Evolutionary conservation across 2,797 vertebrate genomes (phyloP), one percentile per base, ranked within the genome.

Genomic region (Ctenochaetus hawaiiensis): DNA sequence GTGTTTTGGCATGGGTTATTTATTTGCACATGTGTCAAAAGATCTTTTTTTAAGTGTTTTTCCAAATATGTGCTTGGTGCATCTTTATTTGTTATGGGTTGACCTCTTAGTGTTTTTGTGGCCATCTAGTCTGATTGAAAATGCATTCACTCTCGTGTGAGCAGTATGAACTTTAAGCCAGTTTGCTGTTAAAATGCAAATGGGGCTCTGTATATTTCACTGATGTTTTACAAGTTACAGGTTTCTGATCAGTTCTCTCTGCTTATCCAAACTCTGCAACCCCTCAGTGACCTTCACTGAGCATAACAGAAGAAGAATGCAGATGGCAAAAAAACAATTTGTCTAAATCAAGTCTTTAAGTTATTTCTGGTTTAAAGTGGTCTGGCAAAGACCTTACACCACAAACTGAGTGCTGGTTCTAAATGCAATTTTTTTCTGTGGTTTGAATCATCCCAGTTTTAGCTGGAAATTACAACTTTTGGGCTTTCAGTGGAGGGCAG

Each of bases 401-500:
- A 79, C 75, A 75, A 41, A 72, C 63, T 72, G 49, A 72, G 37
- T 51, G 51, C 65, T 72, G 57, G 18, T 57, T 77, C 34, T 43
- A 58, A 78, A 78, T 72, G 8, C 30, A 57, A 65, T 70, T 74
- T 72, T 69, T 2, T 45, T 22, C 37, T 74, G 83, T 54, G 81
- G 85, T 79, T 75, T 59, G 54, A 62, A 68, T 74, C 57, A 9
- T 81, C 49, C 85, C 62, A 48, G 58, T 72, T 85, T 79, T 87
- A 89, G 68, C 69, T 66, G 39, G 26, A 82, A 87, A 89, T 85
- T 78, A 87, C 59, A 80, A 78, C 61, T 44, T 52, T n/a, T 73
- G 69, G 77, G 65, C 47, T 56, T 70, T 77, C 73, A 57, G 56
- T 48, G 78, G 47, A 73, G 72, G 78, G 72, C 58, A 58, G 67